These are phyloP conservation scores for Meloidogyne hapla DNA, from an alignment of 1,140 invertebrate genomes.

Conservation along the genomic window DNA sequence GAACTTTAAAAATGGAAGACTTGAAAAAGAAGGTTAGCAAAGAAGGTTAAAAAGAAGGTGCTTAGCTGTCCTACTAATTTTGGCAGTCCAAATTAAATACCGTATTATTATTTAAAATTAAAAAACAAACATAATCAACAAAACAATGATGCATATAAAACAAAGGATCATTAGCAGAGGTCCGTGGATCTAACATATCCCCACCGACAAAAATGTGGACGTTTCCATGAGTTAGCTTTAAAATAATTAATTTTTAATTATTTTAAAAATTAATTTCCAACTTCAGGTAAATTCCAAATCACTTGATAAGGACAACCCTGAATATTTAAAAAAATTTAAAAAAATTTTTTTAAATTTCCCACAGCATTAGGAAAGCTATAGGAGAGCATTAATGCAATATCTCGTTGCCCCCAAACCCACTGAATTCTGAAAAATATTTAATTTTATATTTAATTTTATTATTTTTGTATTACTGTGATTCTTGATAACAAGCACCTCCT, in stretches of 20 bases:
- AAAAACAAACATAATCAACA: conserved; percentile 61
- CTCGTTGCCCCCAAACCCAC: neutral
- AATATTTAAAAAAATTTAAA: conserved; percentile 4
- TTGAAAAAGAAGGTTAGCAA: too few species aligned
- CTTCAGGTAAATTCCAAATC: conserved; percentile 21
- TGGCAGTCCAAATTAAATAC: too few species aligned
- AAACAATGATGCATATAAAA: conserved; percentile 58
- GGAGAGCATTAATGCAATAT: neutral
- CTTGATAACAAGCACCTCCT: conserved; percentile 46
- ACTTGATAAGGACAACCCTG: conserved; percentile 22
- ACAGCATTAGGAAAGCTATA: neutral
- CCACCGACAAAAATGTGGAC: conserved; percentile 58
- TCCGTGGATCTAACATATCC: conserved; percentile 48
- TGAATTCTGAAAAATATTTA: neutral
- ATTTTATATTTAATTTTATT: too few species aligned
- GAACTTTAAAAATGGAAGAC: too few species aligned
- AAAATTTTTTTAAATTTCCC: neutral
- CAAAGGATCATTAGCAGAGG: conserved; percentile 47
- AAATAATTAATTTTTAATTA: neutral
- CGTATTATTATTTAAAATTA: too few species aligned
- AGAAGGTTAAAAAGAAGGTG: too few species aligned
- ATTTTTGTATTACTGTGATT: conserved; percentile 30
- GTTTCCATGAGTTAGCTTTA: conserved; percentile 54
- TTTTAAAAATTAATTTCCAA: neutral
- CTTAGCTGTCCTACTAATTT: too few species aligned